These are phyloP conservation scores for Siniperca chuatsi DNA, from an alignment of 2,113 vertebrate genomes.

Conservation along the genomic window DNA sequence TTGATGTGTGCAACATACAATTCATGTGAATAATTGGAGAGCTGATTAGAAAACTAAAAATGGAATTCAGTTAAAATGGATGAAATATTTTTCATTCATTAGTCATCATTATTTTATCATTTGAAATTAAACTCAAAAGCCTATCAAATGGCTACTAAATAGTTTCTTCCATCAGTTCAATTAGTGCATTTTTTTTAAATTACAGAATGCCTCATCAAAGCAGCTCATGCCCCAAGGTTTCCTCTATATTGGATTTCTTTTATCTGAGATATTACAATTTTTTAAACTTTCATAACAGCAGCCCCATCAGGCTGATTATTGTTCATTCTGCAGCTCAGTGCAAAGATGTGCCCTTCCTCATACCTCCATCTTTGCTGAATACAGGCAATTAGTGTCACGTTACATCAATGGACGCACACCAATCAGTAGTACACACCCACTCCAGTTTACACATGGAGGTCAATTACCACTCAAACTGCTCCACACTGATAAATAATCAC, in stretches of 20 bases:
- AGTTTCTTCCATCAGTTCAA: background rate
- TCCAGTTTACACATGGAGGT: background rate
- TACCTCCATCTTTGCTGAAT: background rate
- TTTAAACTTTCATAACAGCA: background rate
- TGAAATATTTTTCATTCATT: background rate
- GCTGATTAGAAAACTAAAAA: background rate
- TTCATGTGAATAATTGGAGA: background rate
- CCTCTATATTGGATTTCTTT: background rate
- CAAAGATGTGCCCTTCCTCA: background rate
- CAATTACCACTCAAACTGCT: background rate
- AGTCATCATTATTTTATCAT: background rate
- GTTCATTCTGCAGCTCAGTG: background rate
- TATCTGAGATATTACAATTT: background rate
- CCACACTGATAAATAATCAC: slow-evolving; percentile 1
- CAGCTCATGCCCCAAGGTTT: background rate
- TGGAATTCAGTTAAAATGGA: background rate
- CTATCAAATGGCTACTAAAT: background rate
- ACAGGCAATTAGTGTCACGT: background rate
- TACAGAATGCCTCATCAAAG: background rate
- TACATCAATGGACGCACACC: background rate
- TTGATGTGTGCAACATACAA: too few relatives aligned
- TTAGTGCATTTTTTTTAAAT: background rate
- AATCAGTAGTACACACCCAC: background rate
- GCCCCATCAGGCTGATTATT: background rate
- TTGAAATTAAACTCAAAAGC: background rate